Percentiles rank a stretch among this genome's conserved stretches.
Evolutionary conservation across 2,888 invertebrate species (phyloP).

Genomic region (Anodontia alba): DNA sequence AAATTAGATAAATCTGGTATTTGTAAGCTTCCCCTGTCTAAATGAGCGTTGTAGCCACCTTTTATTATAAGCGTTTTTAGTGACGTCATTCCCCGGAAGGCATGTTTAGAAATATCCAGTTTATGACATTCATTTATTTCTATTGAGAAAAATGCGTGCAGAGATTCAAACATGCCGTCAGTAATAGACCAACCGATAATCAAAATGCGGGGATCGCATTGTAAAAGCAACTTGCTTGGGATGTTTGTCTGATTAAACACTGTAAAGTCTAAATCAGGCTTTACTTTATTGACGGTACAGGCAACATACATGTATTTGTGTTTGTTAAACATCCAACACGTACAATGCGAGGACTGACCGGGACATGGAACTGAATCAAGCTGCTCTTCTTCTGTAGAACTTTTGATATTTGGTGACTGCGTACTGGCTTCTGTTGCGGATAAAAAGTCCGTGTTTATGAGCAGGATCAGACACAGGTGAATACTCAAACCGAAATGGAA

Average conservation of each 20-base stretch:
- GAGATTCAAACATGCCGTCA: neutral
- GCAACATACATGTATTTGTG: too few relatives aligned
- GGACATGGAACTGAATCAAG: too few relatives aligned
- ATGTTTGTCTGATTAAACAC: neutral
- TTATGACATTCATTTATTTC: neutral
- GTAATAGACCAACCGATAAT: neutral
- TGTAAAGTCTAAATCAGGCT: too few relatives aligned
- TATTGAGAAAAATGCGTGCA: slow-evolving; percentile 16
- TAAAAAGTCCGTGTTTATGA: too few relatives aligned
- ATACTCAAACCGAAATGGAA: too few relatives aligned
- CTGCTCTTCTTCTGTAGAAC: too few relatives aligned
- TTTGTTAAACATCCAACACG: too few relatives aligned
- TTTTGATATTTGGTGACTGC: too few relatives aligned
- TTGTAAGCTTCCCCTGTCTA: neutral
- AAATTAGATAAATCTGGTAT: neutral
- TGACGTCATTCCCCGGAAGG: neutral
- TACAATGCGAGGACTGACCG: too few relatives aligned
- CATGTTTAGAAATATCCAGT: neutral
- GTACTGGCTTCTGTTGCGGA: too few relatives aligned
- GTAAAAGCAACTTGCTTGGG: slow-evolving; percentile 4
- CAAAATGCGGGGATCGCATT: slow-evolving; percentile 5
- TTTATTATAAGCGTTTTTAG: neutral
- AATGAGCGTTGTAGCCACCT: neutral
- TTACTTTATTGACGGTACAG: too few relatives aligned
- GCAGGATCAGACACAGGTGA: too few relatives aligned